phyloP scores from a whole-genome alignment of 2,797 vertebrate genomes.

The Lutjanus argentimaculatus region DNA sequence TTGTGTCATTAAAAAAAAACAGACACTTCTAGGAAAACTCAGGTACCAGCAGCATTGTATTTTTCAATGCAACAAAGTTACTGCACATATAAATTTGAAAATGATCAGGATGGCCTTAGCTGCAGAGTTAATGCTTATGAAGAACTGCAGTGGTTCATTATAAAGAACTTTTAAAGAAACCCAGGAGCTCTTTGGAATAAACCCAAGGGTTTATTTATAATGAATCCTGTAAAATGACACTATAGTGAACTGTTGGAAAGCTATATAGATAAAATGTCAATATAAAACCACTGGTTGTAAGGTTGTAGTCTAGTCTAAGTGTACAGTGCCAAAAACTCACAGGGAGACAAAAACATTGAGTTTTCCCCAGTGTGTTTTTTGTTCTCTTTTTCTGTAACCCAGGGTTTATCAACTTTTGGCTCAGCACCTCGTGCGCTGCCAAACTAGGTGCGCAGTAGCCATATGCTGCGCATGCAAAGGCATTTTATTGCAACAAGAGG shows the following conservation, averaged over 20 bases:
- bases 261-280: background rate
- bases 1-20: too few species aligned
- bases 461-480: slow-evolving; percentile 19
- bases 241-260: background rate
- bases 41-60: too few species aligned
- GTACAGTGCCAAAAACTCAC: background rate
- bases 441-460: background rate
- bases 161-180: background rate
- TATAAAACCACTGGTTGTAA: background rate
- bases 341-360: background rate
- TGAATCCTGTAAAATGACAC: background rate
- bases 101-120: too few species aligned
- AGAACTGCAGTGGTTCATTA: background rate
- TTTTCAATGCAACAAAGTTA: too few species aligned
- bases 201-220: background rate
- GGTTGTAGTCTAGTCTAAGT: background rate
- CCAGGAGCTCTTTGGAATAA: background rate
- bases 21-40: too few species aligned
- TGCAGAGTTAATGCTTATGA: too few species aligned
- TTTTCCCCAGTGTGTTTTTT: background rate
- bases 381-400: slow-evolving; percentile 13
- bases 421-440: background rate
- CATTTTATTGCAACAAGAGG: slow-evolving; percentile 16
- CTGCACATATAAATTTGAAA: too few species aligned
- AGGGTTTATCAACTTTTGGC: slow-evolving; percentile 12